Evolutionary conservation across 2,113 vertebrate species (phyloP).

Genomic region (Gymnorhina tibicen): DNA sequence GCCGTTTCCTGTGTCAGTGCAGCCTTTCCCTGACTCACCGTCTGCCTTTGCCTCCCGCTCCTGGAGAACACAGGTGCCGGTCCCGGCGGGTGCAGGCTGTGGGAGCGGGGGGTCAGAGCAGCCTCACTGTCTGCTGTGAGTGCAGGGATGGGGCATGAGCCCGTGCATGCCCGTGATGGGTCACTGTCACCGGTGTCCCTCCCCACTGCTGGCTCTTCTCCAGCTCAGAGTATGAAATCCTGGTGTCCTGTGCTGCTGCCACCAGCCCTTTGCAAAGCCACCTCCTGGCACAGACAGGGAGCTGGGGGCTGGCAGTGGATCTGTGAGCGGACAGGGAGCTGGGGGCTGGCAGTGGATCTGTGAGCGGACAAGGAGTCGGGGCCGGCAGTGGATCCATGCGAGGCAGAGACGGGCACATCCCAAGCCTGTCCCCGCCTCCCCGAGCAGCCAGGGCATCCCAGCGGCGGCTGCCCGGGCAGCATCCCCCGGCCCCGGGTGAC

Average conservation of each 20-base stretch:
- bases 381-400: accelerated
- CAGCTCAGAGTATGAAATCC: background rate
- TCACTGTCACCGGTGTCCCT: accelerated
- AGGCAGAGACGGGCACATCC: background rate
- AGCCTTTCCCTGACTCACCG: background rate
- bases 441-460: accelerated
- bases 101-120: background rate
- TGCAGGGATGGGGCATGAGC: background rate
- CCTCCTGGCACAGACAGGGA: background rate
- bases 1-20: background rate
- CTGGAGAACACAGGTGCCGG: background rate
- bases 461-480: background rate
- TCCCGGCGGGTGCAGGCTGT: background rate
- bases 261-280: background rate
- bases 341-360: background rate
- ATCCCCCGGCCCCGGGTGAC: background rate
- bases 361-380: accelerated
- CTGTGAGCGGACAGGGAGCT: accelerated
- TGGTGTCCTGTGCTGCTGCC: background rate
- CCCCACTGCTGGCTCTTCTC: background rate
- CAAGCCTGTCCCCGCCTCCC: background rate
- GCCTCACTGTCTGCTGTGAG: background rate
- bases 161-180: accelerated
- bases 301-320: background rate
- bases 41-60: background rate